These are phyloP conservation scores for Pelodytes ibericus DNA, from an alignment of 2,797 vertebrate species.

Conservation along the genomic window DNA sequence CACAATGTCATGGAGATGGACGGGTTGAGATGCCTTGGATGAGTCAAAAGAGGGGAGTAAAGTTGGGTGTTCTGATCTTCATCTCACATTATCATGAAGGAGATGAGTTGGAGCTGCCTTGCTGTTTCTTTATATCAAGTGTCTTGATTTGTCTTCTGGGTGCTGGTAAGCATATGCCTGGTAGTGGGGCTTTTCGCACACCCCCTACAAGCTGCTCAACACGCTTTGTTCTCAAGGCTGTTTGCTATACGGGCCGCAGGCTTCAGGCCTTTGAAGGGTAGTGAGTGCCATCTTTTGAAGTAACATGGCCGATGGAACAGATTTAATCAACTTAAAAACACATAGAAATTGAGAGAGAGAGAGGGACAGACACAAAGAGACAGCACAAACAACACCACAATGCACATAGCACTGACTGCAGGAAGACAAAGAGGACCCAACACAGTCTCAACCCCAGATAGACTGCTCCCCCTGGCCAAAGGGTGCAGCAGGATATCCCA, in stretches of 20 bases:
- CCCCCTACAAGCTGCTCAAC: constrained; percentile 76
- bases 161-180: background rate
- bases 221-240: constrained; percentile 92
- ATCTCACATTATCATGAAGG: background rate
- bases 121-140: constrained; percentile 2
- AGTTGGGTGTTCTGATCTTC: constrained; percentile 6
- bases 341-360: constrained; percentile 50
- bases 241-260: constrained; percentile 96
- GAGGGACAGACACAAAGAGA: background rate
- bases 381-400: constrained; percentile 27
- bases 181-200: constrained; percentile 62
- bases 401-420: constrained; percentile 26
- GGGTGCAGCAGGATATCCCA: background rate
- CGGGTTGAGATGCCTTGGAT: background rate
- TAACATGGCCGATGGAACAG: constrained; percentile 81
- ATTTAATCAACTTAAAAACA: constrained; percentile 67
- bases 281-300: constrained; percentile 98
- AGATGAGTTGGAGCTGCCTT: constrained; percentile 17
- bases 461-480: background rate
- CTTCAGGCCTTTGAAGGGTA: constrained; percentile 98
- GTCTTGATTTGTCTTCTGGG: constrained; percentile 23
- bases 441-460: constrained; percentile 18
- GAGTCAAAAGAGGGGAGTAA: background rate
- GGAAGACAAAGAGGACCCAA: constrained; percentile 18
- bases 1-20: background rate